These are phyloP conservation scores for Masnerella sp. DNA, from an alignment of 2,888 invertebrate genomes.

Conservation along the genomic window DNA sequence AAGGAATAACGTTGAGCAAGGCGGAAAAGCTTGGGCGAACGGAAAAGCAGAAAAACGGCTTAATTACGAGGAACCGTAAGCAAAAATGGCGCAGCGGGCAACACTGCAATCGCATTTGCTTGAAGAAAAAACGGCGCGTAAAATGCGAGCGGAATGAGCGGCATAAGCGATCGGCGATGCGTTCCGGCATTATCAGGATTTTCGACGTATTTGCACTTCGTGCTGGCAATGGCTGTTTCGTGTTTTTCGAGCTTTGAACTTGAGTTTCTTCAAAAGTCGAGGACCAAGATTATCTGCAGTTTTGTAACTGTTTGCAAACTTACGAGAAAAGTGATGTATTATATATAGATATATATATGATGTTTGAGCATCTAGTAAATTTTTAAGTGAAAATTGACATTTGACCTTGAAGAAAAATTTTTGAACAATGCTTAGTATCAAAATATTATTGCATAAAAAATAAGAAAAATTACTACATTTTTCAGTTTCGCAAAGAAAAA, in stretches of 20 bases:
- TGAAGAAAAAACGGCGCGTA: slow-evolving; percentile 6
- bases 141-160: slow-evolving; percentile 25
- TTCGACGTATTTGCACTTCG: slow-evolving; percentile 49
- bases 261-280: slow-evolving; percentile 58
- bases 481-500: too few species aligned
- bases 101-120: background rate
- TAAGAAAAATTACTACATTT: too few species aligned
- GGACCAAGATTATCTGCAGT: slow-evolving; percentile 46
- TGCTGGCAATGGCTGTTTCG: slow-evolving; percentile 63
- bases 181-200: slow-evolving; percentile 47
- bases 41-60: background rate
- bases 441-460: too few species aligned
- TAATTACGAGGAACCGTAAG: slow-evolving; percentile 7
- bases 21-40: slow-evolving; percentile 9
- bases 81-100: background rate
- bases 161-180: slow-evolving; percentile 28
- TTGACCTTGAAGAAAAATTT: too few species aligned
- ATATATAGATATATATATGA: too few species aligned
- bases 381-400: background rate
- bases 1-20: slow-evolving; percentile 19
- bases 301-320: background rate
- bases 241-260: slow-evolving; percentile 64
- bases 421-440: too few species aligned
- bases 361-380: background rate
- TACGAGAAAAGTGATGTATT: slow-evolving; percentile 2